These are phyloP conservation scores for Drosophila carrolli DNA, from an alignment of 1,140 invertebrate genomes.

Conservation along the genomic window DNA sequence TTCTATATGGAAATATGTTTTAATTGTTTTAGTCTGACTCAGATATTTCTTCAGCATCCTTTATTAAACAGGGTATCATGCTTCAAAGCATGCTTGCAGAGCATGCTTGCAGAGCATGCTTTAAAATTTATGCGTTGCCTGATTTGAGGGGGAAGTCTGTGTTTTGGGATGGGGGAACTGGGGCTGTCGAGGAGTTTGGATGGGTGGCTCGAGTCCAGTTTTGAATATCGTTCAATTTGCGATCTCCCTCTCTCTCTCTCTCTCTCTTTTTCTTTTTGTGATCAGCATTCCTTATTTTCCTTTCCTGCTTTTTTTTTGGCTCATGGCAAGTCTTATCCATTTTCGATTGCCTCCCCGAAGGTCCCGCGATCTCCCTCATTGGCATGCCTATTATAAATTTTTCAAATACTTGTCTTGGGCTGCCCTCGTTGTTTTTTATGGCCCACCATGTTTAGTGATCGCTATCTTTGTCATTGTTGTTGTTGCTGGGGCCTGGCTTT, in stretches of 20 bases:
- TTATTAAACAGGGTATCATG: conserved; percentile 4
- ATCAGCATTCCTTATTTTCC: conserved; percentile 15
- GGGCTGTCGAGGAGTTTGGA: conserved; percentile 2
- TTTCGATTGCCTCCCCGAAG: conserved; percentile 33
- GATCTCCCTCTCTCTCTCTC: conserved; percentile 6
- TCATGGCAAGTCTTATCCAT: conserved; percentile 47
- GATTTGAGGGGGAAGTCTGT: conserved; percentile 14
- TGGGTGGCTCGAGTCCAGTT: conserved; percentile 62
- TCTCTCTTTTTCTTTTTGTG: background rate
- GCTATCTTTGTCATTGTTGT: conserved; percentile 76
- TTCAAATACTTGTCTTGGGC: conserved; percentile 72
- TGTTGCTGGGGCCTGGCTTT: conserved; percentile 38
- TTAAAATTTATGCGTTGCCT: conserved; percentile 71
- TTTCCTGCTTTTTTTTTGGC: conserved; percentile 20
- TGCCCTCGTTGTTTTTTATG: conserved; percentile 19
- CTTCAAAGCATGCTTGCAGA: conserved; percentile 1
- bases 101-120: conserved; percentile 59
- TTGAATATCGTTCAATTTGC: conserved; percentile 58
- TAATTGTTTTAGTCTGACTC: background rate
- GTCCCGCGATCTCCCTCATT: conserved; percentile 40
- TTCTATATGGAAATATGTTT: background rate
- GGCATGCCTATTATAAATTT: conserved; percentile 75
- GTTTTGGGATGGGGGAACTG: conserved; percentile 2
- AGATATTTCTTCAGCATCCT: background rate
- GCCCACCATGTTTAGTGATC: conserved; percentile 75